Conservation (phyloP, 2,113 vertebrate genomes). For the Pelecanus crispus region DNA sequence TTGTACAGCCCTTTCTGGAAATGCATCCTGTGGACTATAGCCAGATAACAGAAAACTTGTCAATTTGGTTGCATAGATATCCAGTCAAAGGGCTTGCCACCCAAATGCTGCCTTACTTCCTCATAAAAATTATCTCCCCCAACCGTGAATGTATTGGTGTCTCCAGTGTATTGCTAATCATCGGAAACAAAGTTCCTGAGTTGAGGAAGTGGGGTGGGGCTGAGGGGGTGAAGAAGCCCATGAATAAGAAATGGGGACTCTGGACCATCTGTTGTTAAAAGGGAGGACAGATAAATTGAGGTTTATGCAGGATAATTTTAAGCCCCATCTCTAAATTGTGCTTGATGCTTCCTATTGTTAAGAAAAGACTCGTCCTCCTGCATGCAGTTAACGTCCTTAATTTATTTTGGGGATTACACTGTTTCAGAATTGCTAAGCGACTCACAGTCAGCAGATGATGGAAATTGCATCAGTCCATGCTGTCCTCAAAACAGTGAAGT, state of each 20-base stretch:
- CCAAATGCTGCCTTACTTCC: not conserved
- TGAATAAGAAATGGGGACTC: not conserved
- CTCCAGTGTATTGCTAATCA: not conserved
- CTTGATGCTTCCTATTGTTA: not conserved
- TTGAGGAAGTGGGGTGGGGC: not conserved
- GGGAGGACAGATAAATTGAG: not conserved
- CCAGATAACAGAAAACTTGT: not conserved
- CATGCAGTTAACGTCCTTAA: not conserved
- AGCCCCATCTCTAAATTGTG: not conserved
- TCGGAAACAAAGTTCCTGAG: not conserved
- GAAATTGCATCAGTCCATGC: not conserved
- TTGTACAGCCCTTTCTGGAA: slow-evolving; percentile 22
- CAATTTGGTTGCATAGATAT: not conserved
- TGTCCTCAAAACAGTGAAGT: not conserved
- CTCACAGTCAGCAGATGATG: slow-evolving; percentile 2
- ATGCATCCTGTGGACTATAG: not conserved
- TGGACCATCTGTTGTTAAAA: not conserved
- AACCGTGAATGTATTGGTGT: not conserved
- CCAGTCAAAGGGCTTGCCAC: not conserved
- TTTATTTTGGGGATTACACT: slow-evolving; percentile 26
- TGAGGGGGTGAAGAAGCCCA: not conserved
- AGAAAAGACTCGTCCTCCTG: not conserved
- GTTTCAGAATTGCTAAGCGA: not conserved
- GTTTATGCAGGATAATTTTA: slow-evolving; percentile 9
- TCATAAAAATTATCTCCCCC: not conserved